Percentiles rank a stretch among this genome's conserved stretches.
Evolutionary conservation across 2,797 vertebrate species (phyloP).

Genomic region (Peromyscus aztecus): DNA sequence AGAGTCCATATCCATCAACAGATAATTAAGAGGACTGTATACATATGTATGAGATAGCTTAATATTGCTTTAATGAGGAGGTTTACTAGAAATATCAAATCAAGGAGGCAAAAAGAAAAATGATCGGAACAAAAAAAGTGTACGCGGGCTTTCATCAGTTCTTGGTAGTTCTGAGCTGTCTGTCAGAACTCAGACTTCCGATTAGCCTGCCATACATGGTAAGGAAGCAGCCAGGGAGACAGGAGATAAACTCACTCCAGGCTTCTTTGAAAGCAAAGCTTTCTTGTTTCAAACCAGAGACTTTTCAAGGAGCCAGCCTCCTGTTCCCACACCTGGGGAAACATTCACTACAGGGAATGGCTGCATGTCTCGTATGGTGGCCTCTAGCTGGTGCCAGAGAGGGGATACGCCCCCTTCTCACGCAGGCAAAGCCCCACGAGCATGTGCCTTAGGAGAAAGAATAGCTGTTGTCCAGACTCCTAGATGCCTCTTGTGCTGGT

Average conservation of each 20-base stretch:
- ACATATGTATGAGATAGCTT: conserved; percentile 84
- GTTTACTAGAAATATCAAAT: conserved; percentile 82
- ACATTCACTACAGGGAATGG: not conserved
- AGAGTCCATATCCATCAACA: conserved; percentile 83
- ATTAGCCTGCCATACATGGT: not conserved
- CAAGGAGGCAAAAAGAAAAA: conserved; percentile 75
- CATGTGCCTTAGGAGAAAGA: not conserved
- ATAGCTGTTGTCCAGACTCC: not conserved
- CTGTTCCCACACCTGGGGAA: not conserved
- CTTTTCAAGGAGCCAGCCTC: not conserved
- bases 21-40: conserved; percentile 82
- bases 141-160: not conserved
- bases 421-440: not conserved
- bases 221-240: conserved; percentile 3
- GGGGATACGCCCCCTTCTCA: not conserved
- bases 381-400: not conserved
- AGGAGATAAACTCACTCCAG: not conserved
- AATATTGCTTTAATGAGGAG: conserved; percentile 81
- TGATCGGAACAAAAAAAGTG: conserved; percentile 23
- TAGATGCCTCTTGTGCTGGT: not conserved
- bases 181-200: not conserved
- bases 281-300: conserved; percentile 44
- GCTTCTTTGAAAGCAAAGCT: conserved; percentile 25
- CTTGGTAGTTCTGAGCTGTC: conserved; percentile 48
- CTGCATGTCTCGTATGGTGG: not conserved